Evolutionary conservation across 2,113 vertebrate genomes (phyloP).

Genomic region (Melanerpes formicivorus): DNA sequence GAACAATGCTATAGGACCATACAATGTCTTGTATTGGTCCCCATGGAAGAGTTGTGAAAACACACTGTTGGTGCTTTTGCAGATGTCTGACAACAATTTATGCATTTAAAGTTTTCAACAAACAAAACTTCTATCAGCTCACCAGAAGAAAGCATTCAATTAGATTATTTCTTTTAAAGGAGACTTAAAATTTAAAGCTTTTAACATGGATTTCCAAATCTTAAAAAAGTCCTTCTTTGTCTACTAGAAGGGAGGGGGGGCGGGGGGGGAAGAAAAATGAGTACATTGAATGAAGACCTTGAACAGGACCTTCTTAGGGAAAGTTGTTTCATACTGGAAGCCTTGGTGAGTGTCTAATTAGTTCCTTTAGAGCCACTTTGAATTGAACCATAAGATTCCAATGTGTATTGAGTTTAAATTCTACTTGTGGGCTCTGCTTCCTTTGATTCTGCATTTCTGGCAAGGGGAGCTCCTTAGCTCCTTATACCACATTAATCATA

Average conservation of each 20-base stretch:
- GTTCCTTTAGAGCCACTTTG: constrained; percentile 43
- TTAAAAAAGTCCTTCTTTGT: neutral
- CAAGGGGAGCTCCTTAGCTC: constrained; percentile 22
- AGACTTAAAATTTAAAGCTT: constrained; percentile 37
- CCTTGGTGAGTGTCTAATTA: constrained; percentile 26
- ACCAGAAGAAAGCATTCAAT: constrained; percentile 25
- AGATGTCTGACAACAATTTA: neutral
- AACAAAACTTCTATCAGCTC: neutral
- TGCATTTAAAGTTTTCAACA: neutral
- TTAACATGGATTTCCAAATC: neutral
- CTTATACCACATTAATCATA: constrained; percentile 54
- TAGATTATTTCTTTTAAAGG: constrained; percentile 1
- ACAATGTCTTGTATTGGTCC: neutral
- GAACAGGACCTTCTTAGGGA: constrained; percentile 37
- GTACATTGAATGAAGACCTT: constrained; percentile 23
- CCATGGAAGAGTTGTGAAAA: neutral
- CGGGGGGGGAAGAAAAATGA: neutral
- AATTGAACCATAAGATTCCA: constrained; percentile 54
- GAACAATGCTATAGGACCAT: neutral
- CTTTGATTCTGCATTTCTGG: constrained; percentile 67
- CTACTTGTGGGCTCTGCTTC: constrained; percentile 47
- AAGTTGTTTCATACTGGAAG: constrained; percentile 63
- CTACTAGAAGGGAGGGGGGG: neutral
- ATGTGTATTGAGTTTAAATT: constrained; percentile 61
- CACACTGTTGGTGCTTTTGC: neutral